Evolutionary conservation across 2,888 invertebrate genomes (phyloP), one percentile per base, ranked within the genome.

Genomic region (Esperia sulphurella): DNA sequence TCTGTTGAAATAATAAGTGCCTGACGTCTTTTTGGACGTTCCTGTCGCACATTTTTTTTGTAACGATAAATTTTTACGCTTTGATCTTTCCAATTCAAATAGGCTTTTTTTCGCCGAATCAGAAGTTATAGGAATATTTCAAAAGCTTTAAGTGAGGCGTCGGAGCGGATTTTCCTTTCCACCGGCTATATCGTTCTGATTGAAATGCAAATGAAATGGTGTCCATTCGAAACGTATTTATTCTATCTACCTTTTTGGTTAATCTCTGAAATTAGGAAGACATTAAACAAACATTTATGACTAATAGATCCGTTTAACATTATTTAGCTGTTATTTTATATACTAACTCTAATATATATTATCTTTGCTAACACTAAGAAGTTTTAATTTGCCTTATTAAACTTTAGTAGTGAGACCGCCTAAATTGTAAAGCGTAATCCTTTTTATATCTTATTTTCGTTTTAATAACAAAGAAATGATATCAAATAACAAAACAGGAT

Each of bases 31-130:
- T 86, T 88, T 83, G 79, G 84, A 78, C 79, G 76, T 77, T 75
- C 74, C 67, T 77, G 69, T 60, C 74, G 71, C 75, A 73, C 64
- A 10, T 46, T 79, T 80, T 76, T 73, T 85, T 83, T 86, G 80
- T 79, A 76, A 75, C 81, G 79, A 83, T 84, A 85, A 86, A 83
- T 86, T 87, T 86, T 85, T 79, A 84, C 80, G 79, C 85, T 87
- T 86, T 87, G 87, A 88, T 86, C 87, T 88, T 86, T 85, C 79
- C 86, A 86, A 86, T 87, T 87, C 86, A 86, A 88, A 87, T 86
- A 83, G 84, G 86, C 83, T 83, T 86, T 86, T 82, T 83, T 80
- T 74, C 78, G 74, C 80, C 75, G 80, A 81, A 79, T 85, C 85
- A 82, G 74, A 86, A 87, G 82, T 88, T 87, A 87, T 86, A 83